Evolutionary conservation across 2,888 invertebrate genomes (phyloP), one percentile per base, ranked within the genome.

Genomic region (Cryptocephalus primarius): DNA sequence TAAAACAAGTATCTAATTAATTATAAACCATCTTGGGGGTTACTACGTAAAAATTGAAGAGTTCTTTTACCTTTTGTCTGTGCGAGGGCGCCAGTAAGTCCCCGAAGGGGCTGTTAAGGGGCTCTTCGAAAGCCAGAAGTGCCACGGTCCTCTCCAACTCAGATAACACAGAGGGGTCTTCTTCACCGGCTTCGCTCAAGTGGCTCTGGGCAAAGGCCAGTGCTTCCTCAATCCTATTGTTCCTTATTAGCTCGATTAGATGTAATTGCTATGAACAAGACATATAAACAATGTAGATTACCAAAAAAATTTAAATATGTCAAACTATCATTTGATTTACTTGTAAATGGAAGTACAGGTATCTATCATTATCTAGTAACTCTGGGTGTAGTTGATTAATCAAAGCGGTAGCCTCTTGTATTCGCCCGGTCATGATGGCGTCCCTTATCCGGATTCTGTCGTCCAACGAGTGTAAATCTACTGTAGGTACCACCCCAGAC

Each of bases 331-430:
- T 22, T 22, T 22, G 22, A 22, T 22, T 57, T 70, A 86, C 87
- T 77, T 93, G 91, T 56, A 97, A 75, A 68, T 95, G 94, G 66
- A 99, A 97, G 66, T 91, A 95, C 22, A 97, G 76, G 70, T 93
- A 91, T 73, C 93, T 80, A 67, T 97, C 92, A 70, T 92, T 93
- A 66, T 95, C 95, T 51, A 99, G 72, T 41, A 99, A 70, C 66
- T 96, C 94, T 0, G 97, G 97, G 67, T 95, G 92, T 40, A 95
- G 71, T 55, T 91, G 85, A 67, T 97, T 96, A 42, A 99, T 92
- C 68, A 95, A 78, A 44, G 86, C 82, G 31, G 94, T 94, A 0
- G 96, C 96, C 62, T 92, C 91, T 59, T 92, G 88, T 47, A 96
- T 91, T 32, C 86, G 78, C 0, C 96, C 96, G 57, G 80, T 85